Conservation (phyloP, 2,797 vertebrate species). For the Balearica regulorum region DNA sequence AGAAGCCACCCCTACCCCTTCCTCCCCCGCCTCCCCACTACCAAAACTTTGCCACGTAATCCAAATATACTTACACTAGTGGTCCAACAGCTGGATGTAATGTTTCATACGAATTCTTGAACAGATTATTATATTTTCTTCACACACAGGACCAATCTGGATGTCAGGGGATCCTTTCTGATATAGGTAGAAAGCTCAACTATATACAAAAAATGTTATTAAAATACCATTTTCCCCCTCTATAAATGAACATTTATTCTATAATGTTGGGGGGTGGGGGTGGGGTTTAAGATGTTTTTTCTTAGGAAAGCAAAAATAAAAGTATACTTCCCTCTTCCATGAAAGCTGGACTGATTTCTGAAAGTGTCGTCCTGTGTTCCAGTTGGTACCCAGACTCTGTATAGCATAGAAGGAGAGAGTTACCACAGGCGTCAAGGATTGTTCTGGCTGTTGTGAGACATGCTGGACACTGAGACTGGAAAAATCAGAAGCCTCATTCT, state of each 20-base stretch:
- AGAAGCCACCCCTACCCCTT: background rate
- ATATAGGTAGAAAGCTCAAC: background rate
- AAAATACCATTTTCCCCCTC: background rate
- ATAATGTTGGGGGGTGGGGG: background rate
- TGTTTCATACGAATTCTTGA: background rate
- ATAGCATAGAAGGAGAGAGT: background rate
- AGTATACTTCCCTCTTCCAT: background rate
- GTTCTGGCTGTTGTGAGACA: background rate
- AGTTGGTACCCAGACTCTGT: background rate
- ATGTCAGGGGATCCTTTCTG: background rate
- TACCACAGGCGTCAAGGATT: background rate
- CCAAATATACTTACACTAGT: background rate
- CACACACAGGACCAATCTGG: background rate
- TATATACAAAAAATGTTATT: background rate
- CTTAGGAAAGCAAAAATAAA: background rate
- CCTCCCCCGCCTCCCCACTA: rapidly evolving
- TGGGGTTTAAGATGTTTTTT: background rate
- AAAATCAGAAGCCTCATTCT: background rate
- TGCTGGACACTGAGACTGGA: background rate
- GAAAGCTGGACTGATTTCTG: background rate
- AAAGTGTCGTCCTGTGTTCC: background rate
- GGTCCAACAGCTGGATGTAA: background rate
- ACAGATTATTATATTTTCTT: background rate
- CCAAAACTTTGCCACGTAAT: background rate
- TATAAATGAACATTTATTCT: background rate